Percentiles rank a stretch among this genome's conserved stretches.
Conservation (phyloP, 2,797 vertebrate species). For the Tamandua tetradactyla region DNA sequence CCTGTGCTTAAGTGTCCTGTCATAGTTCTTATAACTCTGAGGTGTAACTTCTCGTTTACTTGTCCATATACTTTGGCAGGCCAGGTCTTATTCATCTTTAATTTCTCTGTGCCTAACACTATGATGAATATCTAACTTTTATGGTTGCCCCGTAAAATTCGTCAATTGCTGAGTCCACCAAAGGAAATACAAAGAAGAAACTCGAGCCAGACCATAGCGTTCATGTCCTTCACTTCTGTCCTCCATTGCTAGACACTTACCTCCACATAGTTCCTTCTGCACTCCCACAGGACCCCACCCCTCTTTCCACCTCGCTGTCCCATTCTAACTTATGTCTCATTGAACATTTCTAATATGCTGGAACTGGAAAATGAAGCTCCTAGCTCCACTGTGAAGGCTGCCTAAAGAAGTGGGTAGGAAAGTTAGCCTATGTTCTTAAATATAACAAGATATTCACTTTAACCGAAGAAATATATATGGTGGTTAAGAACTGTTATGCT, state of each 20-base stretch:
- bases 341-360: neutral
- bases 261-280: neutral
- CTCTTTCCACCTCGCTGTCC: neutral
- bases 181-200: neutral
- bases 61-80: neutral
- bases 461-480: neutral
- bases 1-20: neutral
- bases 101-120: neutral
- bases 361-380: neutral
- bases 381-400: neutral
- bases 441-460: neutral
- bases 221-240: neutral
- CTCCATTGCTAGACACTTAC: rapidly evolving
- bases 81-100: neutral
- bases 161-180: neutral
- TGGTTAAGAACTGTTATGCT: neutral
- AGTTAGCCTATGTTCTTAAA: neutral
- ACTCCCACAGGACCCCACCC: neutral
- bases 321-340: neutral
- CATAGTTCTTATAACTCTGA: neutral
- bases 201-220: neutral
- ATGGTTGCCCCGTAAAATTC: neutral
- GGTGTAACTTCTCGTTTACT: neutral
- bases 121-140: neutral
- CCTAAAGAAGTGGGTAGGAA: neutral